Percentiles rank a stretch among this genome's conserved stretches.
Evolutionary conservation across 2,888 invertebrate species (phyloP).

Genomic region (Dryobota labecula): DNA sequence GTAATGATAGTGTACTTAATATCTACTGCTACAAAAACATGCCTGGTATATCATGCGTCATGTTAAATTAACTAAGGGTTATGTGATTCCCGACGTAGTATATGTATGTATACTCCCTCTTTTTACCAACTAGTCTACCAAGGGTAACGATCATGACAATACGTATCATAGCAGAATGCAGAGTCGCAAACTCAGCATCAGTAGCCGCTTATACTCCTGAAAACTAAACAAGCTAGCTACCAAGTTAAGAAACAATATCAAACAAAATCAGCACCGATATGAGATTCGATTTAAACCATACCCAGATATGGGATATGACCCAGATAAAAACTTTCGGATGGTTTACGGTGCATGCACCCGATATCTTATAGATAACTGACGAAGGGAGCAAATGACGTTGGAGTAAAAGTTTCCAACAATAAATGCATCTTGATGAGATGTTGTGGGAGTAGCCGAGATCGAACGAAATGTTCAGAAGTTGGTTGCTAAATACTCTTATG

Average conservation of each 20-base stretch:
- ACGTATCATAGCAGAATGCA: not conserved
- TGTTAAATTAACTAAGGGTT: constrained; percentile 3
- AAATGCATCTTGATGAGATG: not conserved
- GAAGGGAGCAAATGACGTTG: not conserved
- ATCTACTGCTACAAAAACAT: constrained; percentile 1
- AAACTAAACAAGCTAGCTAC: not conserved
- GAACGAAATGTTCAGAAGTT: not conserved
- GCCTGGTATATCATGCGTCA: not conserved
- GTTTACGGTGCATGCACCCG: not conserved
- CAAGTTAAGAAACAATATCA: not conserved
- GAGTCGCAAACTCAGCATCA: not conserved
- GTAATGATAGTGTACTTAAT: constrained; percentile 3
- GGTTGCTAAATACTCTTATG: not conserved
- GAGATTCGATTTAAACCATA: no score
- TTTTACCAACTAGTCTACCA: not conserved
- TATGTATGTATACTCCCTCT: not conserved
- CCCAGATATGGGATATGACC: no score
- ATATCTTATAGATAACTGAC: not conserved
- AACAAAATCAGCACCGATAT: not conserved
- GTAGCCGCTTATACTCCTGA: not conserved
- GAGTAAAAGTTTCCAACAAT: not conserved
- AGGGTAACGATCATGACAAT: not conserved
- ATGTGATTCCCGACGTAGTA: not conserved
- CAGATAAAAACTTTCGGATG: not conserved
- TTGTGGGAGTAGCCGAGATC: not conserved